Percentiles rank a stretch among this genome's conserved stretches.
These are phyloP conservation scores for Clistopyga incitator DNA, from an alignment of 2,888 invertebrate genomes.

Conservation along the genomic window DNA sequence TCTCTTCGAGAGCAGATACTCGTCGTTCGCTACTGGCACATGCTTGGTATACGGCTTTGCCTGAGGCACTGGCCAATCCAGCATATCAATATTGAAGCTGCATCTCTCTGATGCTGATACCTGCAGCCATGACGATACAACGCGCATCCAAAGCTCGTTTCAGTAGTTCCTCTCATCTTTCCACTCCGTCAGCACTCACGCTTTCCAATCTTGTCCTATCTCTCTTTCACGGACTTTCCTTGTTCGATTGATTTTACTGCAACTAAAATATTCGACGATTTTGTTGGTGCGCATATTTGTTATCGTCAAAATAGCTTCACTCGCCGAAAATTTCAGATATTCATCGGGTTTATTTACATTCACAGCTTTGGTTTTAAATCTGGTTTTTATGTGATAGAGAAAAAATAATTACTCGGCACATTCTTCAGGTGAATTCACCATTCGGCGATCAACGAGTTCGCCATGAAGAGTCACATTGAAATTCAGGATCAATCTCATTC, in stretches of 20 bases:
- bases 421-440: neutral
- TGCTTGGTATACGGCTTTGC: conserved; percentile 66
- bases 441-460: neutral
- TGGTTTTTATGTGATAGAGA: too few relatives aligned
- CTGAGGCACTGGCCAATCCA: conserved; percentile 75
- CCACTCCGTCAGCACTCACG: conserved; percentile 20
- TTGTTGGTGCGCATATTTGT: neutral
- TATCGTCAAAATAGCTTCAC: too few relatives aligned
- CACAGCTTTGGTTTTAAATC: too few relatives aligned
- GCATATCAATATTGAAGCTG: conserved; percentile 77
- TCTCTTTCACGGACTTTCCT: conserved; percentile 20
- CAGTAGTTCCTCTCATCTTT: conserved; percentile 45
- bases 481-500: neutral
- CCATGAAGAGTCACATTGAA: neutral
- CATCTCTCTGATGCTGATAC: conserved; percentile 69
- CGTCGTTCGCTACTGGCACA: conserved; percentile 59
- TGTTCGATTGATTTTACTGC: neutral
- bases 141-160: conserved; percentile 51
- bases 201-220: conserved; percentile 28
- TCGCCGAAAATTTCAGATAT: too few relatives aligned
- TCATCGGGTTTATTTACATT: too few relatives aligned
- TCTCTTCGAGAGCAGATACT: conserved; percentile 74
- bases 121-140: conserved; percentile 39
- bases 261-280: neutral
- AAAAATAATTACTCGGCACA: too few relatives aligned